Evolutionary conservation across 2,113 vertebrate genomes (phyloP).

Genomic region (Lanius collurio): DNA sequence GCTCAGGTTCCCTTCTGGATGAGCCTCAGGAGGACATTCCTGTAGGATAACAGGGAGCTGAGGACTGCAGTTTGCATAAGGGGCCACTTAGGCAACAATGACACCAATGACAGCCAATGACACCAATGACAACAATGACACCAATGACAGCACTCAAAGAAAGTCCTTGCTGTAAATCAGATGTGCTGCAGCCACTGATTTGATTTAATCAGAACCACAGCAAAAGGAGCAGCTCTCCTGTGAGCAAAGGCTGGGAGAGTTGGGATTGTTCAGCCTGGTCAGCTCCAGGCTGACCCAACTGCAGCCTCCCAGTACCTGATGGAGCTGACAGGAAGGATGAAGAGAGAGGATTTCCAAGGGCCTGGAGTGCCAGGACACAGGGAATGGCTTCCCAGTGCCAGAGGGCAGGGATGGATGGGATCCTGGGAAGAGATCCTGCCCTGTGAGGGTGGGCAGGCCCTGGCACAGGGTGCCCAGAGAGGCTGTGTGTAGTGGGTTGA

Average conservation of each 20-base stretch:
- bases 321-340: background rate
- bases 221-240: background rate
- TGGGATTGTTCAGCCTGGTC: background rate
- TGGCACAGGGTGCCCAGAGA: background rate
- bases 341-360: background rate
- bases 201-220: background rate
- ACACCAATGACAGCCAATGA: fast-evolving
- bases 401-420: background rate
- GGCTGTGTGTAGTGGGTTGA: background rate
- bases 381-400: background rate
- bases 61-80: background rate
- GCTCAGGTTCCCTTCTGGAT: background rate
- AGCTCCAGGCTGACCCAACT: background rate
- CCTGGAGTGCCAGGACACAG: background rate
- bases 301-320: background rate
- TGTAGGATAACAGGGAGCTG: background rate
- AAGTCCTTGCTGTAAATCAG: background rate
- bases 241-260: background rate
- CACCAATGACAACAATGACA: fast-evolving
- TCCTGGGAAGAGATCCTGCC: fast-evolving
- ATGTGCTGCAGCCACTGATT: background rate
- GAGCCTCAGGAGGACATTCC: background rate
- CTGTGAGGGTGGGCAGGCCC: fast-evolving
- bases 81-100: background rate
- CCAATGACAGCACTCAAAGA: background rate